Percentiles rank a stretch among this genome's conserved stretches.
Conservation (phyloP, 2,888 invertebrate genomes). For the Nomada lathburiana region DNA sequence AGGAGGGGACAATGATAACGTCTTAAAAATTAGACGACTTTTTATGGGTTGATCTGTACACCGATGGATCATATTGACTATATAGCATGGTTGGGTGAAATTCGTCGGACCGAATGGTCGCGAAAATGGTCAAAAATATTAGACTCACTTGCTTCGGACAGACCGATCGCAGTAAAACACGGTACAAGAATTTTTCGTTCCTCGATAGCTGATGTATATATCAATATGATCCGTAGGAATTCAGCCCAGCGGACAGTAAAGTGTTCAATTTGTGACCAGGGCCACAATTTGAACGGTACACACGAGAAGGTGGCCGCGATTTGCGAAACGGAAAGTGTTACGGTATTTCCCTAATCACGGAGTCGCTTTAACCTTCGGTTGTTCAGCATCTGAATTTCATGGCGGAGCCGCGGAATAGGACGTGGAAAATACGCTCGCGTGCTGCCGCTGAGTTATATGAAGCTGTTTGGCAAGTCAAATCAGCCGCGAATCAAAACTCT, state of each 20-base stretch:
- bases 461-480: conserved; percentile 50
- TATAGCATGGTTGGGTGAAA: too few relatives aligned
- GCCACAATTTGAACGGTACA: neutral
- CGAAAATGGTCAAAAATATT: too few relatives aligned
- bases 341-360: conserved; percentile 39
- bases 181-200: too few relatives aligned
- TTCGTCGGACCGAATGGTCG: too few relatives aligned
- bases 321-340: conserved; percentile 24
- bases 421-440: conserved; percentile 39
- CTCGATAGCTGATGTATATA: too few relatives aligned
- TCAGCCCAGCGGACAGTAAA: neutral
- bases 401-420: neutral
- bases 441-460: conserved; percentile 7
- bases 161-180: too few relatives aligned
- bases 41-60: too few relatives aligned
- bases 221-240: too few relatives aligned
- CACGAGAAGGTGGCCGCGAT: neutral
- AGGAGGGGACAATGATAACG: too few relatives aligned
- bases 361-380: conserved; percentile 24
- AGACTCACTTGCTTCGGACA: too few relatives aligned
- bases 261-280: neutral
- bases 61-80: too few relatives aligned
- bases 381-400: conserved; percentile 35
- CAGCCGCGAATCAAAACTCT: conserved; percentile 33
- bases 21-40: too few relatives aligned